phyloP scores from a whole-genome alignment of 2,113 vertebrate species.

The Halcyon senegalensis region DNA sequence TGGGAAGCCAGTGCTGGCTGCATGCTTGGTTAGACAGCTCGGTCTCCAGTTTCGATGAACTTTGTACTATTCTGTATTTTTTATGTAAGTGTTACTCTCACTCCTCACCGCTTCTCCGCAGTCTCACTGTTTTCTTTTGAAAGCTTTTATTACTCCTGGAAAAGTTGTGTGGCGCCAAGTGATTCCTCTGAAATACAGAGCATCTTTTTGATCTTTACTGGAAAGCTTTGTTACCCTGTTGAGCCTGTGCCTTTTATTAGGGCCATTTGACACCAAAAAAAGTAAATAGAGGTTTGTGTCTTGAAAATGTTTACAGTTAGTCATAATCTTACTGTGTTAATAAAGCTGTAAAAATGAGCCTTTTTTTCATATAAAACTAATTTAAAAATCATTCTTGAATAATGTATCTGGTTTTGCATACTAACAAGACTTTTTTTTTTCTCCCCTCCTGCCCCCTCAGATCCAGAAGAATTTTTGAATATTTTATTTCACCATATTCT shows the following conservation, averaged over 20 bases:
- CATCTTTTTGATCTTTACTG: not conserved
- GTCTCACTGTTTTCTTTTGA: not conserved
- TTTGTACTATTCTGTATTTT: not conserved
- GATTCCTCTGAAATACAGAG: not conserved
- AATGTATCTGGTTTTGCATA: not conserved
- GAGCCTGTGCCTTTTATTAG: not conserved
- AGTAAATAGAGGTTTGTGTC: not conserved
- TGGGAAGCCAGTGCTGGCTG: not conserved
- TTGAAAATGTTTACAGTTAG: not conserved
- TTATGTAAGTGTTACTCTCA: not conserved
- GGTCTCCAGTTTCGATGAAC: not conserved
- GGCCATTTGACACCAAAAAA: not conserved
- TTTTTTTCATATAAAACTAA: not conserved
- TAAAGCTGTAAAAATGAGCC: not conserved
- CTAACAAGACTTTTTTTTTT: constrained; percentile 12
- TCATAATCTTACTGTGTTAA: not conserved
- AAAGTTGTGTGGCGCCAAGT: not conserved
- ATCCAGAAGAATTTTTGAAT: constrained; percentile 98
- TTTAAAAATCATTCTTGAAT: not conserved
- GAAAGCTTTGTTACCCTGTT: not conserved
- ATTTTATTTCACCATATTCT: constrained; percentile 98
- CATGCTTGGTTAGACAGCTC: not conserved
- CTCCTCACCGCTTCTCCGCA: not conserved
- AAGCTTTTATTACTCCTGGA: not conserved
- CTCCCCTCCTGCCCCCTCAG: constrained; percentile 63